Percentiles rank a stretch among this genome's conserved stretches.
Conservation (phyloP, 2,797 vertebrate genomes). For the Dendrocincla tyrannina region DNA sequence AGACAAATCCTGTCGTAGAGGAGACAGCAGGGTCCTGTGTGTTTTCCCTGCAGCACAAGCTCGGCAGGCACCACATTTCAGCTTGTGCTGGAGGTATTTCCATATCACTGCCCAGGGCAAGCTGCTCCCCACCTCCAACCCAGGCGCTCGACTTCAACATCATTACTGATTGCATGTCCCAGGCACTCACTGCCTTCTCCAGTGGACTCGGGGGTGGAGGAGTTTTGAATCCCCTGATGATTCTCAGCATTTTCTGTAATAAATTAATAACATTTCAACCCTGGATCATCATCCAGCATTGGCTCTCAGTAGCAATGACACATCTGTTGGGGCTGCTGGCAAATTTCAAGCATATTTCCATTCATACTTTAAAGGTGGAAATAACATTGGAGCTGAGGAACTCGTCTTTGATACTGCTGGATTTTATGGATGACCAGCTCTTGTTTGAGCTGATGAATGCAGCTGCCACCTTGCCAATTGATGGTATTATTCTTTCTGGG, state of each 20-base stretch:
- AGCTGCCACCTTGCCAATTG: slow-evolving; percentile 15
- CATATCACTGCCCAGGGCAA: background rate
- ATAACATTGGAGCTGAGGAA: background rate
- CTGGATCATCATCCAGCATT: background rate
- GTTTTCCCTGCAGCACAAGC: background rate
- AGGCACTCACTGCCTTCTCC: rapidly evolving
- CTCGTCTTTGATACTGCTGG: background rate
- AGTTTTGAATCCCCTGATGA: background rate
- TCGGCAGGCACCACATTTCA: background rate
- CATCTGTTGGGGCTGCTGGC: slow-evolving; percentile 8
- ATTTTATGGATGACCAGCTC: slow-evolving; percentile 40
- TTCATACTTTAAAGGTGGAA: background rate
- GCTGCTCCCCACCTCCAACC: background rate
- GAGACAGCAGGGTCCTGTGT: background rate
- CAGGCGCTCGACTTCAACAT: background rate
- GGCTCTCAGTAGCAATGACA: background rate
- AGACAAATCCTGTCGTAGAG: background rate
- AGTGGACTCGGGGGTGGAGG: background rate
- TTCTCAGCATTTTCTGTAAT: background rate
- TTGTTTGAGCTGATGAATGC: slow-evolving; percentile 42
- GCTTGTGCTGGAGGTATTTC: background rate
- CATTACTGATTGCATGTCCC: rapidly evolving
- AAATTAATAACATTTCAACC: background rate
- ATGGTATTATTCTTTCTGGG: slow-evolving; percentile 29
- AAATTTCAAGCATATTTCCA: background rate